Conservation (phyloP, 2,113 vertebrate species). For the Thamnaconus septentrionalis region DNA sequence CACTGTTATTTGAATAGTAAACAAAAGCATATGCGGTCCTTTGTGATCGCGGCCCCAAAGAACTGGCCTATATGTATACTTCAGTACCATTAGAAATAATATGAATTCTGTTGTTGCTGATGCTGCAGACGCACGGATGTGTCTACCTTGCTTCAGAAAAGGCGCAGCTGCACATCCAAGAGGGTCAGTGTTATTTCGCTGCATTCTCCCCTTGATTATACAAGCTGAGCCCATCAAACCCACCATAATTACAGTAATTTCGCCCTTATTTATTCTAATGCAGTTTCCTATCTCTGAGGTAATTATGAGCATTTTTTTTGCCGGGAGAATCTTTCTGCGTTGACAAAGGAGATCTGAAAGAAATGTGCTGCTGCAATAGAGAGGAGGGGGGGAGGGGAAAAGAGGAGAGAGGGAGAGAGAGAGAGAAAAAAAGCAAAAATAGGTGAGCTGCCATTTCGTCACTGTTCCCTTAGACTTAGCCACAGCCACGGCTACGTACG, state of each 20-base stretch:
- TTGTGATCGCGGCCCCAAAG: slow-evolving; percentile 18
- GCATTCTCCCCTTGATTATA: slow-evolving; percentile 99
- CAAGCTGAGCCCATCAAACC: slow-evolving; percentile 99
- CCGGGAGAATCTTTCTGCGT: slow-evolving; percentile 98
- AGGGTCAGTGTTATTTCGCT: slow-evolving; percentile 99
- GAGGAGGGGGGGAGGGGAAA: slow-evolving; percentile 56
- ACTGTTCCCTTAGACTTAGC: slow-evolving; percentile 83
- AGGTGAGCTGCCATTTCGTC: slow-evolving; percentile 93
- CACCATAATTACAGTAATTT: slow-evolving; percentile 99
- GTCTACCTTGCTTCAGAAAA: slow-evolving; percentile 72
- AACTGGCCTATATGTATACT: slow-evolving; percentile 18
- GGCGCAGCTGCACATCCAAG: slow-evolving; percentile 99
- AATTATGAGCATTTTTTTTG: slow-evolving; percentile 99
- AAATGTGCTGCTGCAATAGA: slow-evolving; percentile 90
- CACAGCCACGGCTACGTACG: slow-evolving; percentile 66
- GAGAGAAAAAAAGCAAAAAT: slow-evolving; percentile 78
- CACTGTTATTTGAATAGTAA: slow-evolving; percentile 19
- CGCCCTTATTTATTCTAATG: slow-evolving; percentile 99
- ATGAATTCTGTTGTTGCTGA: slow-evolving; percentile 48
- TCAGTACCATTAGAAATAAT: slow-evolving; percentile 44
- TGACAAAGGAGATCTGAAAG: slow-evolving; percentile 99
- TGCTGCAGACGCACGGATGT: slow-evolving; percentile 40
- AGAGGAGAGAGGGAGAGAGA: too few species aligned
- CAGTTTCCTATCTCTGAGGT: slow-evolving; percentile 99
- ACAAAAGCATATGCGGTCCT: slow-evolving; percentile 11